A percentile compares a stretch with the other conserved stretches of the same genome.
Evolutionary conservation across 2,888 invertebrate genomes (phyloP).

Genomic region (Chorisops tibialis): DNA sequence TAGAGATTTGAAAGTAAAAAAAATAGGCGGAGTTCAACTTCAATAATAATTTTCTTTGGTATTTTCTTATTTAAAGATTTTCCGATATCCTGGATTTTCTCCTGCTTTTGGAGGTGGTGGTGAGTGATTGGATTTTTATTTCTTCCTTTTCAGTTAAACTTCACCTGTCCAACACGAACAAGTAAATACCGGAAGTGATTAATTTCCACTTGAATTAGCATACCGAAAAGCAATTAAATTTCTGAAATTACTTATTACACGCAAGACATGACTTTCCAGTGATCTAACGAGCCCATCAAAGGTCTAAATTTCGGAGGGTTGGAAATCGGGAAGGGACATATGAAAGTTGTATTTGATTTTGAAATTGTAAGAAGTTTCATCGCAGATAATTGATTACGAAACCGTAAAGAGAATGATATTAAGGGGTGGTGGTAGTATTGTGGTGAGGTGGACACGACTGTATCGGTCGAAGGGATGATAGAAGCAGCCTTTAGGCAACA

Average conservation of each 20-base stretch:
- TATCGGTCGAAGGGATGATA: not conserved
- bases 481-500: not conserved
- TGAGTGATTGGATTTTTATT: not conserved
- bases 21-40: conserved; percentile 6
- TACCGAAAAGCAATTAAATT: conserved; percentile 41
- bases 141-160: not conserved
- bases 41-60: not conserved
- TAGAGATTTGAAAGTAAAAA: not conserved
- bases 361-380: not conserved
- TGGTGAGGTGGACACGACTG: not conserved
- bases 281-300: conserved; percentile 29
- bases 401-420: not conserved
- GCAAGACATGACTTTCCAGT: conserved; percentile 38
- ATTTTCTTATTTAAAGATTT: not conserved
- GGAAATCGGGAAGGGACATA: not conserved
- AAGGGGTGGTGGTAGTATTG: not conserved
- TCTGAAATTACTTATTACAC: conserved; percentile 42
- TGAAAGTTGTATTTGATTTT: not conserved
- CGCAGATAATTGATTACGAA: conserved; percentile 1
- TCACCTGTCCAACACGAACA: conserved; percentile 4
- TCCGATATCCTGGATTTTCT: not conserved
- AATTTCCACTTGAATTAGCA: conserved; percentile 51
- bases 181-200: conserved; percentile 51
- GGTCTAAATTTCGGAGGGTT: not conserved
- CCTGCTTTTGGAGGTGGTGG: not conserved